phyloP scores from a whole-genome alignment of 2,888 invertebrate species.

The Parapristionchus giblindavisi region DNA sequence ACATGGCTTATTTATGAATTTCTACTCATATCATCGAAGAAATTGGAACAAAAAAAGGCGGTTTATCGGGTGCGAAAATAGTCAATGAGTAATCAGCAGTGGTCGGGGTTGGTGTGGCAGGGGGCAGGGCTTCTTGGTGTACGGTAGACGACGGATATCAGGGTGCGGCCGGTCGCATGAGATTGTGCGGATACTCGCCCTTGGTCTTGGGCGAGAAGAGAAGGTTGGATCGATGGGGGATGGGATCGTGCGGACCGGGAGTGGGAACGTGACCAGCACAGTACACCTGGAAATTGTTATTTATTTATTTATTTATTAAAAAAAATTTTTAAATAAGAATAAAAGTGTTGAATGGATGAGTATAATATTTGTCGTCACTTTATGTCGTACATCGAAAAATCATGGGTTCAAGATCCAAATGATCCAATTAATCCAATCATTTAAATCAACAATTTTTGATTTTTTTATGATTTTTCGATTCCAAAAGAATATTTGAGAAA shows the following conservation, averaged over 20 bases:
- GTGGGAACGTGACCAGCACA: conserved; percentile 70
- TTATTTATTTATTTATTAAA: background rate
- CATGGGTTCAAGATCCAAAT: background rate
- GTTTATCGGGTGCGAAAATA: background rate
- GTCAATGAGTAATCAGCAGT: background rate
- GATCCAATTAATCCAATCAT: background rate
- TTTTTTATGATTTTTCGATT: too few species aligned
- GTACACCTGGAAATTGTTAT: conserved; percentile 62
- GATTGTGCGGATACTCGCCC: conserved; percentile 69
- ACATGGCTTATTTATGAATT: too few species aligned
- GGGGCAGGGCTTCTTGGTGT: background rate
- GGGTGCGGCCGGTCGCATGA: conserved; percentile 66
- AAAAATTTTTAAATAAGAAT: background rate
- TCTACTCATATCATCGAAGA: background rate
- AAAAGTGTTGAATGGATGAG: background rate
- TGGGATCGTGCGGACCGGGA: conserved; percentile 70
- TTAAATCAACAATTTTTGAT: background rate
- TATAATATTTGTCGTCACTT: background rate
- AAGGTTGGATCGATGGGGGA: conserved; percentile 70
- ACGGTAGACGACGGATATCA: conserved; percentile 6
- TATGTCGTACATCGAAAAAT: too few species aligned
- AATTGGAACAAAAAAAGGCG: background rate
- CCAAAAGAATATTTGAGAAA: too few species aligned
- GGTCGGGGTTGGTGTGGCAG: background rate
- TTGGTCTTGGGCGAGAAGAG: conserved; percentile 69